A percentile compares a stretch with the other conserved stretches of the same genome.
Evolutionary conservation across 2,113 vertebrate species (phyloP).

Genomic region (Eurypyga helias): DNA sequence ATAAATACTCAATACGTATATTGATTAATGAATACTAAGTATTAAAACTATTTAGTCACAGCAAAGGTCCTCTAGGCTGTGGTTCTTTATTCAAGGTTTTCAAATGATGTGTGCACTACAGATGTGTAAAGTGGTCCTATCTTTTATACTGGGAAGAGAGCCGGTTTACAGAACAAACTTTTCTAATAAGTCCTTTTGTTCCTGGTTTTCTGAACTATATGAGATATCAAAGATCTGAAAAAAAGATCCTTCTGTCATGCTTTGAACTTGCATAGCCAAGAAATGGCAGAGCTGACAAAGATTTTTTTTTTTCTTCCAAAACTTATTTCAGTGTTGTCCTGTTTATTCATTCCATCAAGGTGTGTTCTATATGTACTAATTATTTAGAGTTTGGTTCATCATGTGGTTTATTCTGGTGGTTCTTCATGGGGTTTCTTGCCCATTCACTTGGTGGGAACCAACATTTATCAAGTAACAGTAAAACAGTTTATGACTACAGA

Average conservation of each 20-base stretch:
- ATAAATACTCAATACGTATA: not conserved
- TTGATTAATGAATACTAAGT: not conserved
- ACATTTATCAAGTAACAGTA: not conserved
- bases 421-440: not conserved
- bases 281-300: not conserved
- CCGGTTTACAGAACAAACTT: not conserved
- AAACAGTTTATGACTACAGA: not conserved
- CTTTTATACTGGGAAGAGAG: not conserved
- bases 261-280: not conserved
- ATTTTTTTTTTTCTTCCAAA: not conserved
- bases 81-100: not conserved
- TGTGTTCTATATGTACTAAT: not conserved
- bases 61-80: not conserved
- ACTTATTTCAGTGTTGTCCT: not conserved
- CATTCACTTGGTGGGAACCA: not conserved
- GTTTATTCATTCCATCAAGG: not conserved
- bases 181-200: not conserved
- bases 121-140: rapidly evolving
- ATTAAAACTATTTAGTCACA: not conserved
- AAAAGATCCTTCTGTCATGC: not conserved
- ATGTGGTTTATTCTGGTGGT: not conserved
- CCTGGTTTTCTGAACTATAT: not conserved
- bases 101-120: not conserved
- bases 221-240: not conserved
- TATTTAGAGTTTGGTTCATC: not conserved